Evolutionary conservation across 2,888 invertebrate species (phyloP).

Genomic region (Diloba caeruleocephala): DNA sequence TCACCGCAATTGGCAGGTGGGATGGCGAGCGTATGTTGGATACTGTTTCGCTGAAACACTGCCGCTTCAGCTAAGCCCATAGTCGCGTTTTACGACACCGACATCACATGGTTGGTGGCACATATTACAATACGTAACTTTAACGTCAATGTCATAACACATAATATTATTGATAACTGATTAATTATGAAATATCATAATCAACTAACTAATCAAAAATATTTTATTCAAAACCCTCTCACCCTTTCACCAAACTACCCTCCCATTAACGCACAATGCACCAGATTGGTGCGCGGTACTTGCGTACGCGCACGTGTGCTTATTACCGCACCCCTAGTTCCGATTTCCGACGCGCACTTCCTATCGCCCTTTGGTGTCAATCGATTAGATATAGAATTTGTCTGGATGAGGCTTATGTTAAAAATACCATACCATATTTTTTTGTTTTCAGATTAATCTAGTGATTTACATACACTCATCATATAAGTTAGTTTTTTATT

Average conservation of each 20-base stretch:
- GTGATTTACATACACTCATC: too few relatives aligned
- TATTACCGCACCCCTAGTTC: conserved; percentile 55
- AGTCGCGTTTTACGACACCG: too few relatives aligned
- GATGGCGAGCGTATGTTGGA: too few relatives aligned
- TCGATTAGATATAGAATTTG: conserved; percentile 51
- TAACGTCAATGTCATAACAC: conserved; percentile 4
- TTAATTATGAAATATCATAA: not conserved
- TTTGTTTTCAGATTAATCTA: too few relatives aligned
- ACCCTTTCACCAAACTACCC: conserved; percentile 44
- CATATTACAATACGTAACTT: conserved; percentile 20
- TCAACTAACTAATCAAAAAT: not conserved
- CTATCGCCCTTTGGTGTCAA: conserved; percentile 59
- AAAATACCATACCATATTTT: not conserved
- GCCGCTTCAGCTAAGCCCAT: too few relatives aligned
- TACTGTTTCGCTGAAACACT: too few relatives aligned
- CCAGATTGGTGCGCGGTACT: conserved; percentile 55
- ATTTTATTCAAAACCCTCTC: conserved; percentile 23
- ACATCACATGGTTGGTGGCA: too few relatives aligned
- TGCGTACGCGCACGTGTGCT: conserved; percentile 62
- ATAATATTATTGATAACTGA: too few relatives aligned
- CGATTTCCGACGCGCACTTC: conserved; percentile 70
- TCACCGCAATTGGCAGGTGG: too few relatives aligned
- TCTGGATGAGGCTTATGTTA: conserved; percentile 39
- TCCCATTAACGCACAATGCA: conserved; percentile 39
- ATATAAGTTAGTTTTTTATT: too few relatives aligned